Base-by-base conservation (phyloP, 2,113 vertebrate species). In the Fregata magnificens region DNA sequence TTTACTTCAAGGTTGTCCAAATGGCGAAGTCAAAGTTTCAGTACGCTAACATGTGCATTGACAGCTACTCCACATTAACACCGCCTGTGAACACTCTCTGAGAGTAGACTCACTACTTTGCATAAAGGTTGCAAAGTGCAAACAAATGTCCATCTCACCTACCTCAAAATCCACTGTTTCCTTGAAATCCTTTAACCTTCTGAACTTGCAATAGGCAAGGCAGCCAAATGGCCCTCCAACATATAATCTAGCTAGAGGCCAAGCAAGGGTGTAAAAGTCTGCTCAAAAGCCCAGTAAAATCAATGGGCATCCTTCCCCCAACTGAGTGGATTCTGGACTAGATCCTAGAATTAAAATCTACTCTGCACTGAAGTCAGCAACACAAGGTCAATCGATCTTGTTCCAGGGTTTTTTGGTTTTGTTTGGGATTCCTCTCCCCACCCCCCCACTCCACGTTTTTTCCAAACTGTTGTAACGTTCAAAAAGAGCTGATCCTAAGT, bases 81-180 rank as follows among this genome's bases (percentile, higher is more conserved):
- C 11, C 32, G 44, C 0, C 0, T 1, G 7, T 21, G 38, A 73
- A 47, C 0, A 2, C 17, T 40, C 36, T 38, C 28, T 15, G 47
- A 58, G 6, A 77, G 40, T 36, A 18, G 18, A 52, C 16, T 58
- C 44, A 18, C 11, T 20, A 36, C 32, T 24, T 45, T 42, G 44
- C 63, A 42, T 11, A 28, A 58, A 78, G 49, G 55, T 8, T 44
- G 42, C 13, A 66, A 73, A 65, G 3, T 38, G 16, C 34, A 78
- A 96, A 66, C 14, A 90, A 71, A 32, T 34, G 26, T 65, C 40
- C 56, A 70, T 7, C 50, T 61, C 34, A 29, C 8, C 28, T 79
- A 20, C 26, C 17, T 18, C 42, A 42, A 53, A 71, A 85, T 40
- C 52, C 56, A 79, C 31, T 7, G 4, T 44, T n/a, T 28, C n/a